Percentiles rank a stretch among this genome's conserved stretches.
phyloP scores from a whole-genome alignment of 2,113 vertebrate genomes.

The Catharus bicknelli region DNA sequence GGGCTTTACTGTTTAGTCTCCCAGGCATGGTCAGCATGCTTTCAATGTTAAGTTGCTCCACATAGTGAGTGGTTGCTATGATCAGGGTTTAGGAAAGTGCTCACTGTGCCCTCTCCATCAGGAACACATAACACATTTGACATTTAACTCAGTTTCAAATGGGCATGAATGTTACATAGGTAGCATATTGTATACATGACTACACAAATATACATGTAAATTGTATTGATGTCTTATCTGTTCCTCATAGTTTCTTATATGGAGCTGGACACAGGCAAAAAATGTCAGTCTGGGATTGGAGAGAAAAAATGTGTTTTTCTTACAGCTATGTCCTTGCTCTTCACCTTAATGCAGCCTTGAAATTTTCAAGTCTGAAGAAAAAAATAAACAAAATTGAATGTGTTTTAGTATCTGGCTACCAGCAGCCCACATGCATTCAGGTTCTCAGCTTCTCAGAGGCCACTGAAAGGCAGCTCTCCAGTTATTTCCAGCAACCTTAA shows the following conservation, averaged over 20 bases:
- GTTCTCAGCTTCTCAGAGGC: slow-evolving; percentile 32
- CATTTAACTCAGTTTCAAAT: not conserved
- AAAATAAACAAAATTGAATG: not conserved
- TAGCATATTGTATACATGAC: not conserved
- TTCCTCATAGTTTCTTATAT: not conserved
- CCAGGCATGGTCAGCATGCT: not conserved
- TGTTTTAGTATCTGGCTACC: slow-evolving; percentile 11
- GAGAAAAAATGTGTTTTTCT: slow-evolving; percentile 37
- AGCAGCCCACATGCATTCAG: slow-evolving; percentile 18
- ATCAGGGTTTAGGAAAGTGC: not conserved
- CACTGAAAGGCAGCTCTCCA: slow-evolving; percentile 17
- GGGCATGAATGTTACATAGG: not conserved
- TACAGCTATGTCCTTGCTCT: slow-evolving; percentile 29
- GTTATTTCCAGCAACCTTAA: slow-evolving; percentile 52
- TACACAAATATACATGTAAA: not conserved
- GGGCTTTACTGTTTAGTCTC: not conserved
- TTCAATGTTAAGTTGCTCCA: not conserved
- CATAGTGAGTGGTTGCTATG: not conserved
- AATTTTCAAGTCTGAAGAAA: slow-evolving; percentile 44
- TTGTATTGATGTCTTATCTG: not conserved
- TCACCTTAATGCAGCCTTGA: slow-evolving; percentile 54
- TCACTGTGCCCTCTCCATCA: not conserved
- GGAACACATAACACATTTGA: not conserved
- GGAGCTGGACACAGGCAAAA: not conserved
- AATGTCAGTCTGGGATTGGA: not conserved